Conservation (phyloP, 2,797 vertebrate genomes). For the Coracias cyanogaster region DNA sequence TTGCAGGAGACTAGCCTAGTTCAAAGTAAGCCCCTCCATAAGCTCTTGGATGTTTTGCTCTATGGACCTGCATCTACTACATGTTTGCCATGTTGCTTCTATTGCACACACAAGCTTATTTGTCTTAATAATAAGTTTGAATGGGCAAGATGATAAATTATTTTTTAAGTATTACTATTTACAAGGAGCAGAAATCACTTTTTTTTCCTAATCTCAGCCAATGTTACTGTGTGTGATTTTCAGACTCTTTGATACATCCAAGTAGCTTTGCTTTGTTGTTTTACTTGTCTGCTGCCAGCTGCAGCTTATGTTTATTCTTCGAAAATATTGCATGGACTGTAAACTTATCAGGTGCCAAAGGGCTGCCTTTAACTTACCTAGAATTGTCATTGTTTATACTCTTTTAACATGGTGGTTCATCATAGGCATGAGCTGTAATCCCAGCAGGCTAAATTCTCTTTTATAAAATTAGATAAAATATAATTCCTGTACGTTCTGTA, state of each 20-base stretch:
- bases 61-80: too few species aligned
- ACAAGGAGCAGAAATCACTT: not conserved
- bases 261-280: not conserved
- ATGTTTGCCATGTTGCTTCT: too few species aligned
- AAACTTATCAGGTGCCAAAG: not conserved
- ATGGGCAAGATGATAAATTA: not conserved
- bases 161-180: not conserved
- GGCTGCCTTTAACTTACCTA: not conserved
- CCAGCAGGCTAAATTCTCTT: not conserved
- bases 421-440: not conserved
- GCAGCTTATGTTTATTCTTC: not conserved
- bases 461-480: not conserved
- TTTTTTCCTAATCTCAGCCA: not conserved
- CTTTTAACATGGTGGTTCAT: not conserved
- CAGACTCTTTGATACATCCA: not conserved
- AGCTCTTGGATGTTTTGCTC: too few species aligned
- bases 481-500: not conserved
- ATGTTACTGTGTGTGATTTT: not conserved
- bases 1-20: too few species aligned
- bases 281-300: not conserved
- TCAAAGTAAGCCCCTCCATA: too few species aligned
- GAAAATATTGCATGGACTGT: not conserved
- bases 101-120: too few species aligned
- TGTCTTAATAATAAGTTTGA: not conserved
- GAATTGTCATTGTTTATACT: not conserved